These are phyloP conservation scores for Epiblema foenella DNA, from an alignment of 2,888 invertebrate genomes.

Conservation along the genomic window DNA sequence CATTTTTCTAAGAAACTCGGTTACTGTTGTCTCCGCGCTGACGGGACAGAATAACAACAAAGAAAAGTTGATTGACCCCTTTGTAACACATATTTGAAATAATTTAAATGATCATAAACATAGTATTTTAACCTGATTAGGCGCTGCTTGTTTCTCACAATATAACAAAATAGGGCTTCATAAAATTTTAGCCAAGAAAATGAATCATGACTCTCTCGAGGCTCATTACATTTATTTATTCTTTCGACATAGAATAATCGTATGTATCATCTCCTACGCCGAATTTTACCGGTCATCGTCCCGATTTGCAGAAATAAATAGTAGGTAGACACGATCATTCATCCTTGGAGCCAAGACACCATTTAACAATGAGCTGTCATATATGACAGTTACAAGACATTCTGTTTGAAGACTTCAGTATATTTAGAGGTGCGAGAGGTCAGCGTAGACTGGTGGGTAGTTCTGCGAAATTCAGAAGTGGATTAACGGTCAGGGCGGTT, in stretches of 20 bases:
- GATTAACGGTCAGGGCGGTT: not conserved
- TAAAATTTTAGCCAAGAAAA: not conserved
- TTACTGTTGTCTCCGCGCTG: too few species aligned
- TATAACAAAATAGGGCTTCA: not conserved
- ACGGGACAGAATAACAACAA: too few species aligned
- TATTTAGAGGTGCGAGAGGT: conserved; percentile 18
- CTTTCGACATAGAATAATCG: not conserved
- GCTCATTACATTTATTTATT: conserved; percentile 1
- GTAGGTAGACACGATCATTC: conserved; percentile 30
- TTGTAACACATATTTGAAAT: too few species aligned
- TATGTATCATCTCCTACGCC: conserved; percentile 2
- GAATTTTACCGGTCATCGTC: conserved; percentile 22
- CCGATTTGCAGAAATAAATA: conserved; percentile 10
- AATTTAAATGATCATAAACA: too few species aligned
- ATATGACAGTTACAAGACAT: conserved; percentile 14
- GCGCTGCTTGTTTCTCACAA: too few species aligned
- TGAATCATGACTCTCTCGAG: not conserved
- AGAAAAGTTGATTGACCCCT: too few species aligned
- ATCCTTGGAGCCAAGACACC: conserved; percentile 39
- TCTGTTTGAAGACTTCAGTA: conserved; percentile 7
- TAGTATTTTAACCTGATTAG: too few species aligned
- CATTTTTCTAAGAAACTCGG: too few species aligned
- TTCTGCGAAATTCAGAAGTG: conserved; percentile 18
- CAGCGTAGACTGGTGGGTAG: conserved; percentile 3
- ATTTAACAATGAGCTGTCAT: conserved; percentile 35